phyloP scores from a whole-genome alignment of 2,797 vertebrate genomes.

The Lates japonicus region DNA sequence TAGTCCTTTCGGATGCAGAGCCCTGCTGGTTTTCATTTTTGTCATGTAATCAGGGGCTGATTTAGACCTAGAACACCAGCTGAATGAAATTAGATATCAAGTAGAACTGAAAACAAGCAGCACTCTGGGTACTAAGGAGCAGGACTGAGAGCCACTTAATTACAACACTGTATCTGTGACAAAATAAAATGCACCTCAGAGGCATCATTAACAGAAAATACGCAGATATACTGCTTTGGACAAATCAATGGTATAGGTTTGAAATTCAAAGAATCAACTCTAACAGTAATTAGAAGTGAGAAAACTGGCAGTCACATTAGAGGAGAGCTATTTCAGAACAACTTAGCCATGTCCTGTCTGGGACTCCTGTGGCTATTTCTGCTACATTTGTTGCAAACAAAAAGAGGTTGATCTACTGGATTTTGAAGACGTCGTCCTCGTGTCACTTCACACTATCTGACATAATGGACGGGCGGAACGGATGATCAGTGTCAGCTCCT shows the following conservation, averaged over 20 bases:
- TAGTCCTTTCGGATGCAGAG: constrained; percentile 69
- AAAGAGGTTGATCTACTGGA: constrained; percentile 76
- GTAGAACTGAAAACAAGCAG: constrained; percentile 69
- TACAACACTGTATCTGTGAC: constrained; percentile 67
- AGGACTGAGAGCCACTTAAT: constrained; percentile 74
- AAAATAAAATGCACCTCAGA: constrained; percentile 73
- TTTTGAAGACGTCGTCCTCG: constrained; percentile 77
- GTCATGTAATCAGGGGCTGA: constrained; percentile 81
- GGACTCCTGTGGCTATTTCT: constrained; percentile 84
- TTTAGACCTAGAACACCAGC: constrained; percentile 78
- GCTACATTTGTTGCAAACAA: constrained; percentile 88
- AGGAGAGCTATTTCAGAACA: constrained; percentile 74
- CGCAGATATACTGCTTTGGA: constrained; percentile 42
- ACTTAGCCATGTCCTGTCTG: constrained; percentile 64
- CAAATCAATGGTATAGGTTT: constrained; percentile 46
- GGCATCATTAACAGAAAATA: constrained; percentile 68
- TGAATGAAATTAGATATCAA: constrained; percentile 78
- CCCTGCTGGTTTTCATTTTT: constrained; percentile 78
- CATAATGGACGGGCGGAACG: constrained; percentile 83
- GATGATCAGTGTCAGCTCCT: constrained; percentile 84
- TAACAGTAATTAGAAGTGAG: constrained; percentile 60
- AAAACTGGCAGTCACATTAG: constrained; percentile 59
- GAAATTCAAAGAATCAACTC: constrained; percentile 57
- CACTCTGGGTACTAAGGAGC: constrained; percentile 66
- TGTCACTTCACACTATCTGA: constrained; percentile 81